Base-by-base conservation (phyloP, 2,888 invertebrate genomes). In the Phengaris alcon region DNA sequence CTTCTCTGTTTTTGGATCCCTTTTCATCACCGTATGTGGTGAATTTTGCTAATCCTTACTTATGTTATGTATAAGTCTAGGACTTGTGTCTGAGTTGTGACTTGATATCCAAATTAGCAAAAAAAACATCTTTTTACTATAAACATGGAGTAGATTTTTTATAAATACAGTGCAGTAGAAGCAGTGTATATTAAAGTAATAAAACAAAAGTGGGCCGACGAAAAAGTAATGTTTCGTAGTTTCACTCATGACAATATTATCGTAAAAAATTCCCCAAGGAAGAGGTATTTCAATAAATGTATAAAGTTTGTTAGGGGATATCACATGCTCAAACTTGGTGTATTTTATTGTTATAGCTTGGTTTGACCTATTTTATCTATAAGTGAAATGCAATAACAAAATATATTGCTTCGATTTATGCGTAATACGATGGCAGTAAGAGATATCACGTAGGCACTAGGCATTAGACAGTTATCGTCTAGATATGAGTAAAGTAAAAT, bases 211-310 rank as follows among this genome's bases (percentile, higher is more conserved):
- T 72, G 35, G 52, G 13, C 12, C 72, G 13, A n/a, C 8, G 69
- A 48, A 69, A 70, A 72, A 52, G n/a, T 51, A 52, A 54, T 54
- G 52, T 52, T 35, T 72, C 12, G 35, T 54, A 52, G 22, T 52
- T 54, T 72, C 35, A 54, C 13, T 72, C 70, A 70, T 15, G 22
- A 51, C 51, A 48, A 70, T 70, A 54, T 72, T 70, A 54, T 72
- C 52, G 35, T 72, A 72, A 72, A 72, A 51, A 72, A 51, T 35
- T 59, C 64, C 22, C 15, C 12, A 44, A 35, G 13, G 54, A 52
- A 22, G 48, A 69, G 48, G 72, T 72, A 72, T 54, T 72, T 72
- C 54, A 70, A 70, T 70, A 52, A 72, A 72, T 54, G 72, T 72
- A 10, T 72, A 72, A 72, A 72, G 72, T 72, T 72, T 52, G 54